Conservation (phyloP, 2,888 invertebrate genomes). For the Drosophila rubida region DNA sequence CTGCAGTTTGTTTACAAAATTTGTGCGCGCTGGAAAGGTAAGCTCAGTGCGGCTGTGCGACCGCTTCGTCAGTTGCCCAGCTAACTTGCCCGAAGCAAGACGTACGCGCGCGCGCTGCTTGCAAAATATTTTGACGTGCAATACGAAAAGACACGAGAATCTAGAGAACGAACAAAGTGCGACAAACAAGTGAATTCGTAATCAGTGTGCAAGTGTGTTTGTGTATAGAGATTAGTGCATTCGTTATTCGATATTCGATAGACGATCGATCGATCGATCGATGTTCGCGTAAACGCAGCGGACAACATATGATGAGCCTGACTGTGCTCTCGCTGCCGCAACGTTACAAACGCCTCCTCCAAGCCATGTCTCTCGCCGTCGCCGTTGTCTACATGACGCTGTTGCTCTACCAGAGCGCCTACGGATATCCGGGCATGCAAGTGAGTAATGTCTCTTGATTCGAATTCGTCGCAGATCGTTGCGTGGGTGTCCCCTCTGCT, state of each 20-base stretch:
- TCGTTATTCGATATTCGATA: conserved; percentile 18
- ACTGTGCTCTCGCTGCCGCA: conserved; percentile 85
- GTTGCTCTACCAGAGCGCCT: conserved; percentile 84
- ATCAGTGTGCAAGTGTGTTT: conserved; percentile 3
- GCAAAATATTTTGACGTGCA: conserved; percentile 2
- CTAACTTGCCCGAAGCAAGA: conserved; percentile 69
- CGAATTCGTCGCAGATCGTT: conserved; percentile 2
- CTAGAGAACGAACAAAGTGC: conserved; percentile 7
- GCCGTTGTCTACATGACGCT: conserved; percentile 84
- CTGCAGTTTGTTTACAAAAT: conserved; percentile 74
- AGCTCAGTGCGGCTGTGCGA: conserved; percentile 24
- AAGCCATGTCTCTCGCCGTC: conserved; percentile 85
- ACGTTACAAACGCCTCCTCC: conserved; percentile 85
- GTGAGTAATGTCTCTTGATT: conserved; percentile 66
- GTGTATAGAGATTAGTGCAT: neutral
- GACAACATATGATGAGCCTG: conserved; percentile 84
- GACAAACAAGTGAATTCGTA: neutral
- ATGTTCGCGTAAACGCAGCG: conserved; percentile 64
- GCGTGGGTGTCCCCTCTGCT: conserved; percentile 40
- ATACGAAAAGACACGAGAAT: conserved; percentile 10
- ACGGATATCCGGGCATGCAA: conserved; percentile 84
- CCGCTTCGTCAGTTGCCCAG: conserved; percentile 56
- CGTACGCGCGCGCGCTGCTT: conserved; percentile 68
- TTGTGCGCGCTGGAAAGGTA: conserved; percentile 63
- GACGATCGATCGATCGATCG: conserved; percentile 44